Conservation (phyloP, 2,113 vertebrate genomes). For the Amia ocellicauda region DNA sequence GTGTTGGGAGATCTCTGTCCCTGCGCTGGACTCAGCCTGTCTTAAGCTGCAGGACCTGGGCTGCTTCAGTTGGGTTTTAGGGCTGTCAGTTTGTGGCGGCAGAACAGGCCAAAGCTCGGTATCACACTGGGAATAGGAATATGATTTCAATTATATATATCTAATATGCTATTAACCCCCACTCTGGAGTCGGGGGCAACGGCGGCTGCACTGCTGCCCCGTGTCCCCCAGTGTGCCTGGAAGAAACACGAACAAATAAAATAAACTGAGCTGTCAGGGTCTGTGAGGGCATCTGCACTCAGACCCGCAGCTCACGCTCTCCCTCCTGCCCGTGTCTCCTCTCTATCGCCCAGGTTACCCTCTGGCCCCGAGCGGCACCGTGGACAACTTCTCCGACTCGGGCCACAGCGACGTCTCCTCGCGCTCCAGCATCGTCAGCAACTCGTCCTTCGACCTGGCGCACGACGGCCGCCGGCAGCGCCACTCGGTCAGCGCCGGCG, state of each 20-base stretch:
- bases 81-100: too few relatives aligned
- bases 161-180: too few relatives aligned
- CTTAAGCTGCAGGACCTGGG: too few relatives aligned
- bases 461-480: slow-evolving; percentile 87
- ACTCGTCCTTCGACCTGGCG: slow-evolving; percentile 90
- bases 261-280: background rate
- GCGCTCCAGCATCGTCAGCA: slow-evolving; percentile 94
- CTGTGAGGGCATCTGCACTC: too few relatives aligned
- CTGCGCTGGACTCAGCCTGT: too few relatives aligned
- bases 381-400: slow-evolving; percentile 91
- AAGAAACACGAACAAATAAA: background rate
- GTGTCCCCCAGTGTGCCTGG: background rate
- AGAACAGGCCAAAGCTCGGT: too few relatives aligned
- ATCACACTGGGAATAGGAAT: too few relatives aligned
- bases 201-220: too few relatives aligned
- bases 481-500: slow-evolving; percentile 80
- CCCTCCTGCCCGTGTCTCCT: background rate
- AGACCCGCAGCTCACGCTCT: background rate
- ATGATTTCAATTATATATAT: too few relatives aligned
- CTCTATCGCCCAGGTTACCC: slow-evolving; percentile 68
- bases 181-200: too few relatives aligned
- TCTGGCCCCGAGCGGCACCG: slow-evolving; percentile 72
- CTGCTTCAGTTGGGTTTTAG: too few relatives aligned
- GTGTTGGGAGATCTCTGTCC: too few relatives aligned
- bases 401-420: slow-evolving; percentile 97